Evolutionary conservation across 2,797 vertebrate species (phyloP).

Genomic region (Danio kyathit): DNA sequence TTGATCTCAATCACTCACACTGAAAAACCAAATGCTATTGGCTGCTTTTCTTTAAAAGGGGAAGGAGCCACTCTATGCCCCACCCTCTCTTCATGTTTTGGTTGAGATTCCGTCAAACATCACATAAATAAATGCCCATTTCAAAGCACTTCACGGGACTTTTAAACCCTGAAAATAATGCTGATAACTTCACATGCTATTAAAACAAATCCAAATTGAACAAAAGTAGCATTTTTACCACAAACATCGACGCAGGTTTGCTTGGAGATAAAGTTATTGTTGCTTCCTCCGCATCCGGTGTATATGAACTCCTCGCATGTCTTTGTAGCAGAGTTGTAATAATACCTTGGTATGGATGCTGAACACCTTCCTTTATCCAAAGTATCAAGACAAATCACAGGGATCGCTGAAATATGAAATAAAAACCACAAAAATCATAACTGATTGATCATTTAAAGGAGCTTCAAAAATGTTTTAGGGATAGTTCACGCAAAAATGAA

Average conservation of each 20-base stretch:
- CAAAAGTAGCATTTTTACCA: constrained; percentile 75
- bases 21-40: too few relatives aligned
- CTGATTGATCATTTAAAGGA: background rate
- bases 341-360: constrained; percentile 88
- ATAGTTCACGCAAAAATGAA: too few relatives aligned
- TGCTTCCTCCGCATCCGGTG: constrained; percentile 90
- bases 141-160: too few relatives aligned
- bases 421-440: background rate
- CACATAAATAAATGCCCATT: too few relatives aligned
- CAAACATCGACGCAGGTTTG: constrained; percentile 84
- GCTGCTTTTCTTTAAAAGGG: too few relatives aligned
- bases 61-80: too few relatives aligned
- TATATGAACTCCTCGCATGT: constrained; percentile 88
- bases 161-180: too few relatives aligned
- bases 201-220: background rate
- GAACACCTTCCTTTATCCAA: constrained; percentile 88
- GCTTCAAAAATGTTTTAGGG: background rate
- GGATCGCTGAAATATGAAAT: constrained; percentile 72
- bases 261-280: constrained; percentile 88
- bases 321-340: constrained; percentile 83
- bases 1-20: too few relatives aligned
- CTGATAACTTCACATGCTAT: background rate
- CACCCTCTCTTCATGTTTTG: too few relatives aligned
- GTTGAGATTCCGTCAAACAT: too few relatives aligned
- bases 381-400: constrained; percentile 85